A percentile compares a stretch with the other conserved stretches of the same genome.
phyloP scores from a whole-genome alignment of 2,113 vertebrate genomes.

The Sapayoa aenigma region DNA sequence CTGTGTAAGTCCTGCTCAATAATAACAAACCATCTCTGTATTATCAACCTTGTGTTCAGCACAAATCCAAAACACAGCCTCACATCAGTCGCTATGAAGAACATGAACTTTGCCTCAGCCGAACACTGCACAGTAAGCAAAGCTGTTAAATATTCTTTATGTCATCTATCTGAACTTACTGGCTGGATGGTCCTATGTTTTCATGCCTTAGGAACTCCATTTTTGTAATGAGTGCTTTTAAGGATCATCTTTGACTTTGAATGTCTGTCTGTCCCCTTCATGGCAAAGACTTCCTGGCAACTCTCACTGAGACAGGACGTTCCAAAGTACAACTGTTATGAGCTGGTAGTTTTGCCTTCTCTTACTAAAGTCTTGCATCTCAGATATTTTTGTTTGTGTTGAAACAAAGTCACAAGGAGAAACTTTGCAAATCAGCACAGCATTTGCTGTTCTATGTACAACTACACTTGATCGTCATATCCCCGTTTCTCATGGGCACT shows the following conservation, averaged over 20 bases:
- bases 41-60: not conserved
- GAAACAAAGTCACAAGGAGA: not conserved
- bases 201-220: not conserved
- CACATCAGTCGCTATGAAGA: not conserved
- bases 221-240: not conserved
- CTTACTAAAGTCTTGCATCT: not conserved
- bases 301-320: not conserved
- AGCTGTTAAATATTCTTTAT: not conserved
- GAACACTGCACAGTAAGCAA: not conserved
- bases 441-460: not conserved
- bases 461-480: not conserved
- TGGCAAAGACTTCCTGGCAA: not conserved
- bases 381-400: not conserved
- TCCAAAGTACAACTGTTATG: not conserved
- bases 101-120: not conserved
- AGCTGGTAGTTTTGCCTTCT: not conserved
- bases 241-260: not conserved
- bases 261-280: not conserved
- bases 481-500: not conserved
- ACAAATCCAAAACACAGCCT: not conserved
- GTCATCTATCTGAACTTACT: not conserved
- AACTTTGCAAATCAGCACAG: not conserved
- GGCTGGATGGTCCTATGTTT: not conserved
- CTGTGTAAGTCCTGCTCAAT: not conserved
- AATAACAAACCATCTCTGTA: not conserved